Evolutionary conservation across 2,113 vertebrate genomes (phyloP).

Genomic region (Neogobius melanostomus): DNA sequence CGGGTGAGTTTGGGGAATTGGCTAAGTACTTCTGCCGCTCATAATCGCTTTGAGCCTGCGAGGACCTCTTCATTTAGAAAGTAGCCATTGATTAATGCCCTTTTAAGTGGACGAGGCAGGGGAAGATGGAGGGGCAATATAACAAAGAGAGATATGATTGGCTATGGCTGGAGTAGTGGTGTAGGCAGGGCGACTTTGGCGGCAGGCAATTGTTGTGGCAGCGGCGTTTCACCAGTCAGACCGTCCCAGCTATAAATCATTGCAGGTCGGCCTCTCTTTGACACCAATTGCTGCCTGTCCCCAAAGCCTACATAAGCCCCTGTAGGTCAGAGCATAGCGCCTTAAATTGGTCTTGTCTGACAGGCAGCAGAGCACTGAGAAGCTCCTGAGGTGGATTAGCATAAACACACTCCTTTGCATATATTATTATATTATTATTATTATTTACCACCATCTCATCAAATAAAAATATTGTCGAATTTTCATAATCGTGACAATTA

Average conservation of each 20-base stretch:
- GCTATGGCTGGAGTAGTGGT: conserved; percentile 66
- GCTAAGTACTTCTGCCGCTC: conserved; percentile 93
- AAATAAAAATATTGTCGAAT: no score
- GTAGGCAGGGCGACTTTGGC: conserved; percentile 63
- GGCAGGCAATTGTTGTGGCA: conserved; percentile 77
- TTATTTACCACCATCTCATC: no score
- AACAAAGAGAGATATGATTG: conserved; percentile 44
- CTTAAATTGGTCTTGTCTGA: conserved; percentile 68
- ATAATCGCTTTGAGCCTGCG: conserved; percentile 83
- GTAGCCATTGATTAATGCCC: conserved; percentile 93
- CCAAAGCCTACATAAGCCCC: conserved; percentile 62
- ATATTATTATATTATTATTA: no score
- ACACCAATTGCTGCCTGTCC: conserved; percentile 70
- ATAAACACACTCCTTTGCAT: background rate
- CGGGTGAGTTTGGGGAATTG: conserved; percentile 87
- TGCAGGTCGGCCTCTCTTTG: conserved; percentile 69
- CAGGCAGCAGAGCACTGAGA: conserved; percentile 37
- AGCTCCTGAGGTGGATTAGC: conserved; percentile 28
- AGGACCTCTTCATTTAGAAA: conserved; percentile 95
- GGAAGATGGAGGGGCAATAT: conserved; percentile 78
- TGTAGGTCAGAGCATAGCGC: conserved; percentile 63
- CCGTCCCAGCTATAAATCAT: conserved; percentile 81
- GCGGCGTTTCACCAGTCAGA: conserved; percentile 75
- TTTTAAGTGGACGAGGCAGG: conserved; percentile 94
- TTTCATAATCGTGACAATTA: no score